phyloP scores from a whole-genome alignment of 2,113 vertebrate genomes.

The Alethe diademata region DNA sequence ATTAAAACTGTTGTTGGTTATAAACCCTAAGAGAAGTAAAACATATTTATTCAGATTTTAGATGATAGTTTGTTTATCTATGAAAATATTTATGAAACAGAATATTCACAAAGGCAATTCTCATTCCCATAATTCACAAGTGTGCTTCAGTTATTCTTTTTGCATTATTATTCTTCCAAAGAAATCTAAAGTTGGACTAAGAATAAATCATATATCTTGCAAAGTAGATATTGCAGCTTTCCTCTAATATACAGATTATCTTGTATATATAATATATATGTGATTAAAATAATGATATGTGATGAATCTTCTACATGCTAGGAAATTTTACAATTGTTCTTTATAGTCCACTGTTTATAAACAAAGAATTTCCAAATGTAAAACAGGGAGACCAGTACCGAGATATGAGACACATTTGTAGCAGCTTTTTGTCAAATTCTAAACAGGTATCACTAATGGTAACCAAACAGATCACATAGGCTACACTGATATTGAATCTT shows the following conservation, averaged over 20 bases:
- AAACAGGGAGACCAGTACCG: background rate
- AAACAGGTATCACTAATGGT: rapidly evolving
- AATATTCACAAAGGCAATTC: background rate
- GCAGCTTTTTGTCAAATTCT: background rate
- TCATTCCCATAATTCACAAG: background rate
- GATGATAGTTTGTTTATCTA: background rate
- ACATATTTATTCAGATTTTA: background rate
- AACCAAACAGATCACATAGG: background rate
- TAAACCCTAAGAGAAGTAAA: background rate
- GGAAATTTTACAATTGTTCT: background rate
- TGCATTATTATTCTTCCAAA: background rate
- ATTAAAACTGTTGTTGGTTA: background rate
- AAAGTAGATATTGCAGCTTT: background rate
- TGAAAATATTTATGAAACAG: background rate
- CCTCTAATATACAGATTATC: background rate
- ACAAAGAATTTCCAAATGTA: background rate
- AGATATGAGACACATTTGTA: background rate
- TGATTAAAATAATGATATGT: background rate
- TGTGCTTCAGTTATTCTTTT: background rate
- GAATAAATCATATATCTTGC: background rate
- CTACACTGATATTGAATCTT: background rate
- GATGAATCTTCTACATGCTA: background rate
- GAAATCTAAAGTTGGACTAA: background rate
- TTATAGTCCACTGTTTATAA: background rate
- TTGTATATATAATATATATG: background rate